Conservation (phyloP, 2,113 vertebrate species). For the Nanorana parkeri region DNA sequence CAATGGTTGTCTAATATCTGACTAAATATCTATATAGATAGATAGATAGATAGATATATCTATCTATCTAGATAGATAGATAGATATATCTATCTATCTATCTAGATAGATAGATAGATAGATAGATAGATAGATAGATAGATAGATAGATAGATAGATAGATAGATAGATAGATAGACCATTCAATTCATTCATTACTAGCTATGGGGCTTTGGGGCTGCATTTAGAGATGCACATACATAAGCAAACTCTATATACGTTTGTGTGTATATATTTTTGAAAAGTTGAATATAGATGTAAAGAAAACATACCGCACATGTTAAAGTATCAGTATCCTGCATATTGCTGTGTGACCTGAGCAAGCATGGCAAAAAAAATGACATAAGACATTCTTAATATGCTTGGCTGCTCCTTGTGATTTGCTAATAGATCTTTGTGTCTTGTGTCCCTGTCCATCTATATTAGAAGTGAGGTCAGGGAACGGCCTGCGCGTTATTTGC, state of each 20-base stretch:
- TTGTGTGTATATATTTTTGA: no score
- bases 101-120: neutral
- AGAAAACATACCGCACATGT: no score
- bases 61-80: neutral
- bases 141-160: neutral
- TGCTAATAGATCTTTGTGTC: neutral
- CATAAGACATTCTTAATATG: constrained; percentile 25
- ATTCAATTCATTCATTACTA: neutral
- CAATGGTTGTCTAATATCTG: neutral
- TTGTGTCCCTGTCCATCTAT: constrained; percentile 11
- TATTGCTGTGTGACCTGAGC: no score
- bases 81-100: no score
- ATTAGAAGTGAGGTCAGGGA: constrained; percentile 18
- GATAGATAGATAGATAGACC: neutral
- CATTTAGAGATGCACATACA: no score
- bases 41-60: no score
- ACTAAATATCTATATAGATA: neutral
- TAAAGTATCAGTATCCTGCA: no score
- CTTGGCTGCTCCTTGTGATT: neutral
- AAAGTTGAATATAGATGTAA: no score
- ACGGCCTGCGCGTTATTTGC: neutral
- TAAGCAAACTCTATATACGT: no score
- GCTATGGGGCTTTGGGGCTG: no score
- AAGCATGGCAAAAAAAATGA: no score
- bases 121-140: neutral